Percentiles rank a stretch among this genome's conserved stretches.
These are phyloP conservation scores for Microchrysa polita DNA, from an alignment of 2,888 invertebrate species.

Conservation along the genomic window DNA sequence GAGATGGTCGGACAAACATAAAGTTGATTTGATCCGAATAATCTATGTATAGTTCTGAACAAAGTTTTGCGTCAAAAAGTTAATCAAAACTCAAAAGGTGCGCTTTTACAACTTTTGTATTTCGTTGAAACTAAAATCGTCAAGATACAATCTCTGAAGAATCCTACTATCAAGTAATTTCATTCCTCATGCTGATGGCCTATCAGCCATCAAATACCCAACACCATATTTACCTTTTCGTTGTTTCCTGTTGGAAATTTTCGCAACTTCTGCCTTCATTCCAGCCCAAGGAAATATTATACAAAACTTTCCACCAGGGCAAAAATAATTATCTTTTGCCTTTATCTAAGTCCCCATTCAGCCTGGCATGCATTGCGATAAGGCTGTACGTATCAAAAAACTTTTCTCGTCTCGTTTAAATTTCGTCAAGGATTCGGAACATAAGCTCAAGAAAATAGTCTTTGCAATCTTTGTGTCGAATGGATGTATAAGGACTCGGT, in stretches of 20 bases:
- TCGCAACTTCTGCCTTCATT: background rate
- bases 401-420: constrained; percentile 17
- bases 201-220: background rate
- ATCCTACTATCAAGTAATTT: too few relatives aligned
- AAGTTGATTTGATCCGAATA: background rate
- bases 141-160: too few relatives aligned
- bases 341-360: background rate
- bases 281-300: background rate
- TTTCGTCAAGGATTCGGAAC: constrained; percentile 3
- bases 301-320: constrained; percentile 4
- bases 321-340: constrained; percentile 34
- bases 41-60: background rate
- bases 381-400: constrained; percentile 11
- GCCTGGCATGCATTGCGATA: too few relatives aligned
- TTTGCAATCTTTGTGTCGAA: background rate
- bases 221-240: background rate
- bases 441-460: constrained; percentile 34
- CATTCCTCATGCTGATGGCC: too few relatives aligned
- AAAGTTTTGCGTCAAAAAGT: background rate
- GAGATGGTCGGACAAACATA: background rate
- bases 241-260: background rate
- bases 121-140: too few relatives aligned
- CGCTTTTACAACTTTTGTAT: background rate
- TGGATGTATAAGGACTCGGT: background rate
- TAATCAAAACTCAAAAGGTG: background rate